Base-by-base conservation (phyloP, 2,888 invertebrate species). In the Epinotia bilunana region DNA sequence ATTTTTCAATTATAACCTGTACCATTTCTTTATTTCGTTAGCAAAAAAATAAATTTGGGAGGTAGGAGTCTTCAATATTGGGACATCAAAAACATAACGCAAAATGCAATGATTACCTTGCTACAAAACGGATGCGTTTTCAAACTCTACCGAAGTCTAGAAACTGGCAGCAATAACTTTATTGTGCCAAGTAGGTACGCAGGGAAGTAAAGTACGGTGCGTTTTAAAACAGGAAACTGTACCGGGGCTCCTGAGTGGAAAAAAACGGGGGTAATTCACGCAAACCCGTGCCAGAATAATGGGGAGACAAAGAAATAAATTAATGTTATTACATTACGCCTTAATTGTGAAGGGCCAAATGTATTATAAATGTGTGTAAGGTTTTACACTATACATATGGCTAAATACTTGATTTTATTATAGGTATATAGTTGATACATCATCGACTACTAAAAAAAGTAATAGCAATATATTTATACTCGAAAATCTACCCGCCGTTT, bases 141-240 rank as follows among this genome's bases (percentile, higher is more conserved):
- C 53, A 1, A 53, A 53, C n/a, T 49, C 16, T 3, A 2, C 16
- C 39, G 7, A 16, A 65, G 28, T 28, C 23, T 46, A 12, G n/a
- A 46, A 28, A 65, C 64, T 65, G 64, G 46, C n/a, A 16, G 3
- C 16, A 16, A 4, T 28, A 13, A 33, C 16, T 7, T 12, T n/a
- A 18, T 28, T 55, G 13, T 33, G n/a, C n/a, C 49, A 53, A 53
- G 28, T n/a, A n/a, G n/a, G n/a, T 65, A 65, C 53, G 65, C 53
- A 65, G 65, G 53, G 53, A 55, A 65, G 65, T 33, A 53, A 65
- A 61, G 49, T 43, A 69, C 20, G 70, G 61, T 61, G 65, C 65
- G 65, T 65, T 65, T 65, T 65, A 53, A 65, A 49, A 49, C 53
- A 49, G 57, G 67, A 76, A 76, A 72, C 61, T 72, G 61, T 72